Percentiles rank a stretch among this genome's conserved stretches.
phyloP scores from a whole-genome alignment of 1,140 invertebrate genomes.

The Wiebesia pumilae region DNA sequence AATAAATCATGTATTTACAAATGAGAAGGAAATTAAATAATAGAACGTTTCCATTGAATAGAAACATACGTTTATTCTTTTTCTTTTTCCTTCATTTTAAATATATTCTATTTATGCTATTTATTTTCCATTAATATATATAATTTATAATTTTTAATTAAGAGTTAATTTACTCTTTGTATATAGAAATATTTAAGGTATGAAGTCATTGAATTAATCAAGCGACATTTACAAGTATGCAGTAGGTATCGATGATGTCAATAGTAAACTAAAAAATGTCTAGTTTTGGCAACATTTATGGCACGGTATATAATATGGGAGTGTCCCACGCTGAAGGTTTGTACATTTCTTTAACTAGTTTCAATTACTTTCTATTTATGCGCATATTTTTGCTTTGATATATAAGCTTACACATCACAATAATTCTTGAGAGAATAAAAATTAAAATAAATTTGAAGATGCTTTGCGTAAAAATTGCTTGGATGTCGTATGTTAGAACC shows the following conservation, averaged over 20 bases:
- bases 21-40: background rate
- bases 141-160: slow-evolving; percentile 38
- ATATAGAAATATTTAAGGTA: background rate
- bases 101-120: slow-evolving; percentile 1
- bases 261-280: slow-evolving; percentile 28
- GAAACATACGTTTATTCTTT: background rate
- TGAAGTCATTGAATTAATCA: slow-evolving; percentile 21
- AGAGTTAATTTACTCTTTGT: slow-evolving; percentile 7
- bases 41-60: too few relatives aligned
- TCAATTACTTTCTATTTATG: slow-evolving; percentile 26
- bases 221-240: slow-evolving; percentile 44
- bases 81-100: background rate
- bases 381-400: slow-evolving; percentile 15
- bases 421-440: slow-evolving; percentile 22
- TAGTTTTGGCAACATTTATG: slow-evolving; percentile 59
- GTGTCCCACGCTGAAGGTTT: slow-evolving; percentile 49
- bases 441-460: slow-evolving; percentile 17
- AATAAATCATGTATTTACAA: slow-evolving; percentile 28
- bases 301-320: slow-evolving; percentile 60
- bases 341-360: slow-evolving; percentile 45
- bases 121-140: slow-evolving; percentile 25
- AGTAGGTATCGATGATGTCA: slow-evolving; percentile 39
- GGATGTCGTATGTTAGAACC: background rate
- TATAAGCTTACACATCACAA: slow-evolving; percentile 36
- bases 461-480: slow-evolving; percentile 3